These are phyloP conservation scores for Acrobasis suavella DNA, from an alignment of 2,888 invertebrate species.

Conservation along the genomic window DNA sequence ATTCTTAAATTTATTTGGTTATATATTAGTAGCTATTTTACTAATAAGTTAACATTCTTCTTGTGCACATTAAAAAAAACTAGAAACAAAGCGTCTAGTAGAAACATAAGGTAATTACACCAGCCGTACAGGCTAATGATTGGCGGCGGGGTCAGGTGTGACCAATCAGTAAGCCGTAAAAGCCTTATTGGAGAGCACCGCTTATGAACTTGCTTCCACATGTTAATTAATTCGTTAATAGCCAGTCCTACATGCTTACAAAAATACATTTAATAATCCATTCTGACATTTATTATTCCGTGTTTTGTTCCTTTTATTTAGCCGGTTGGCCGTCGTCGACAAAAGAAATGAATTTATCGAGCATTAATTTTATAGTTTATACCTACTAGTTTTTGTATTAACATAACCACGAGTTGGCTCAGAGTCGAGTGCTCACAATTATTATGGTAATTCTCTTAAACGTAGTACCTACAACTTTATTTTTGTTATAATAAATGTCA, in stretches of 20 bases:
- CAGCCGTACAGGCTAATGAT: conserved; percentile 29
- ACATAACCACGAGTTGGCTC: not conserved
- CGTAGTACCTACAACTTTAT: conserved; percentile 2
- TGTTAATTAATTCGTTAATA: conserved; percentile 42
- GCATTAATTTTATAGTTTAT: conserved; percentile 3
- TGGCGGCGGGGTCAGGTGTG: conserved; percentile 42
- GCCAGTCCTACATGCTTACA: conserved; percentile 35
- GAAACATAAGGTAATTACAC: conserved; percentile 15
- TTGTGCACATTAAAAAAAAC: not conserved
- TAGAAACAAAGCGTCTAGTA: not conserved
- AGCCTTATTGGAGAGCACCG: conserved; percentile 37
- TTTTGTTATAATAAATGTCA: not conserved
- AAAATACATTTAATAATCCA: conserved; percentile 30
- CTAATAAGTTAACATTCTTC: too few relatives aligned
- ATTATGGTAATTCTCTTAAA: conserved; percentile 5
- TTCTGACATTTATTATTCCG: conserved; percentile 26
- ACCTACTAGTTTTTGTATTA: not conserved
- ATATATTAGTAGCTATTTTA: too few relatives aligned
- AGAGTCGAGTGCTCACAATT: not conserved
- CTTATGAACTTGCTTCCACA: conserved; percentile 23
- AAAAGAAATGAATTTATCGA: conserved; percentile 6
- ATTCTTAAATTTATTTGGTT: too few relatives aligned
- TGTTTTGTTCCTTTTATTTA: conserved; percentile 19
- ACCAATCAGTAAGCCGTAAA: conserved; percentile 47
- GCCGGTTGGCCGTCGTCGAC: conserved; percentile 5